These are phyloP conservation scores for Halcyon chelicuti DNA, from an alignment of 2,797 vertebrate genomes.

Conservation along the genomic window DNA sequence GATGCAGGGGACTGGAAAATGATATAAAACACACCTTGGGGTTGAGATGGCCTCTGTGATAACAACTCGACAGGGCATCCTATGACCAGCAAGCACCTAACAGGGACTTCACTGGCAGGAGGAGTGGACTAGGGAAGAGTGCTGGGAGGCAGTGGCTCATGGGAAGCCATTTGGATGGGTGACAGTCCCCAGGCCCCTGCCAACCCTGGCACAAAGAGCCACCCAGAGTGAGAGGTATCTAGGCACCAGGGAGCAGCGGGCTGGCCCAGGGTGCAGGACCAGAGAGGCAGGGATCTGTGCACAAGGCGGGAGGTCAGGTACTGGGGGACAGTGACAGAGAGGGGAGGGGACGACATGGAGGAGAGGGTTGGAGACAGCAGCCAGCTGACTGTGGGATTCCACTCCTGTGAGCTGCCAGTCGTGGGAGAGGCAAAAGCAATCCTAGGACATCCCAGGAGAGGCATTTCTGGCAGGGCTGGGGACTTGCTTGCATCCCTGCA, in stretches of 20 bases:
- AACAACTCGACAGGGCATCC: accelerated
- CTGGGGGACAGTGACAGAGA: accelerated
- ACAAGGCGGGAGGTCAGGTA: background rate
- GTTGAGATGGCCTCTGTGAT: background rate
- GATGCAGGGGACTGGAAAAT: background rate
- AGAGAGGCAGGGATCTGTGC: background rate
- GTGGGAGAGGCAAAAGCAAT: background rate
- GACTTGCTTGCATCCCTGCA: background rate
- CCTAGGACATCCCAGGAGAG: background rate
- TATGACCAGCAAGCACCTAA: background rate
- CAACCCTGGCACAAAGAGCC: accelerated
- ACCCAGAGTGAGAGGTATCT: accelerated
- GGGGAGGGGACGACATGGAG: background rate
- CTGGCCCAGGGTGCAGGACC: background rate
- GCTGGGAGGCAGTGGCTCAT: background rate
- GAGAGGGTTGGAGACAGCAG: accelerated
- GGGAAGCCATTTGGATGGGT: accelerated
- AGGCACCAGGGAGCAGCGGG: background rate
- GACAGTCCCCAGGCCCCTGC: background rate
- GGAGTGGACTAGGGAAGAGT: background rate
- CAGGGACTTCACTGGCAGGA: background rate
- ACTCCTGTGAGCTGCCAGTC: accelerated
- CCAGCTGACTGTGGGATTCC: accelerated
- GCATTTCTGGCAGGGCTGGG: background rate
- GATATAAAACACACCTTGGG: accelerated